Base-by-base conservation (phyloP, 2,888 invertebrate species). In the Furcula furcula region DNA sequence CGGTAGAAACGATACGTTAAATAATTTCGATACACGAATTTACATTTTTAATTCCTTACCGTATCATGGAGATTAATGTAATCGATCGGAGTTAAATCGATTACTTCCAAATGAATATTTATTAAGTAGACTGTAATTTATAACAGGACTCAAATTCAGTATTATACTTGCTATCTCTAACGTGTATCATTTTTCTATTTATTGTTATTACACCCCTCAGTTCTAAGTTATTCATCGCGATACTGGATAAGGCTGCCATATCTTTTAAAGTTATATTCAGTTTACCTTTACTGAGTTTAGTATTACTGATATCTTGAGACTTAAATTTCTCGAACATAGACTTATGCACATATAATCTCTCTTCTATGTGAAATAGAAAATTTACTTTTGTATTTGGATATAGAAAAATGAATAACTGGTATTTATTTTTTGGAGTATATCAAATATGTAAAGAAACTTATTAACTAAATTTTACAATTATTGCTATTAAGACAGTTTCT, bases 181-280 rank as follows among this genome's bases (percentile, higher is more conserved):
- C 13, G 45, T 32, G 27, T 47, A 30, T 40, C 34, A 36, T 36
- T 49, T 49, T 44, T 39, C 25, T 38, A 34, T 50, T 42, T 37
- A 40, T 31, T 41, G 26, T 31, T 39, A 40, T 30, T 2, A 28
- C 9, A 4, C 11, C 29, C 26, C 11, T 27, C n/a, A 29, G 29
- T 16, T n/a, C 23, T 37, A 15, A 22, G 10, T 30, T 28, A 41
- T 35, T 32, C 19, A 28, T 25, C 34, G 35, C 12, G 31, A 41
- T 34, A 41, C 36, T 1, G 19, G 27, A 34, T 34, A 41, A 33
- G 26, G 19, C 21, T 30, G 11, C 10, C 32, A 13, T 19, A 20
- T 31, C 13, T 35, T 33, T 44, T 18, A 30, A 27, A 40, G 37
- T n/a, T 11, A 26, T 21, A 19, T 34, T 6, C 29, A 12, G 23